Percentiles rank a stretch among this genome's conserved stretches.
Evolutionary conservation across 1,140 invertebrate genomes (phyloP).

Genomic region (Plodia interpunctella): DNA sequence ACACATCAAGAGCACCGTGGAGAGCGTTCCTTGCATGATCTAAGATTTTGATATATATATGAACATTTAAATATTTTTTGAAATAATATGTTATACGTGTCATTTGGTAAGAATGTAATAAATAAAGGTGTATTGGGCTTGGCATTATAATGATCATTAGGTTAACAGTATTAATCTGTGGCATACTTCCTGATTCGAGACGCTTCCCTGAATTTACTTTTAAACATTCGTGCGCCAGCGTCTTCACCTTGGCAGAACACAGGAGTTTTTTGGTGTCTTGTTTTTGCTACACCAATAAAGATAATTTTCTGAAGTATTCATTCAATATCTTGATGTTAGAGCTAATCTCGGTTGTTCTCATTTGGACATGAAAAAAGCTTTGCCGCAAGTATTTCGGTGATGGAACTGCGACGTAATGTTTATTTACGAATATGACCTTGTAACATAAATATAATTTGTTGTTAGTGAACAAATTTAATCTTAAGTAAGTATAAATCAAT

Average conservation of each 20-base stretch:
- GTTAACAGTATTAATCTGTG: slow-evolving; percentile 44
- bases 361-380: slow-evolving; percentile 27
- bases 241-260: slow-evolving; percentile 64
- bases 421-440: neutral
- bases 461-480: neutral
- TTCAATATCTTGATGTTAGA: slow-evolving; percentile 53
- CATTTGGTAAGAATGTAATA: too few species aligned
- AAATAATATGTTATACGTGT: too few species aligned
- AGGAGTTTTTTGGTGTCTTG: slow-evolving; percentile 43
- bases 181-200: slow-evolving; percentile 51
- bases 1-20: slow-evolving; percentile 27
- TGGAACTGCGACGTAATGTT: slow-evolving; percentile 6
- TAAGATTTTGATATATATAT: neutral
- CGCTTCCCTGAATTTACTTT: slow-evolving; percentile 54
- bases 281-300: slow-evolving; percentile 56
- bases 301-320: slow-evolving; percentile 61
- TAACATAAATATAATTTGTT: neutral
- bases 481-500: too few species aligned
- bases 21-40: neutral
- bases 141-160: slow-evolving; percentile 26
- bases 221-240: slow-evolving; percentile 50
- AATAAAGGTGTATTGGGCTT: neutral
- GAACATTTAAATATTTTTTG: too few species aligned
- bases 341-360: slow-evolving; percentile 56
- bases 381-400: slow-evolving; percentile 24